Evolutionary conservation across 2,888 invertebrate genomes (phyloP).

Genomic region (Scaptomyza tumidula): DNA sequence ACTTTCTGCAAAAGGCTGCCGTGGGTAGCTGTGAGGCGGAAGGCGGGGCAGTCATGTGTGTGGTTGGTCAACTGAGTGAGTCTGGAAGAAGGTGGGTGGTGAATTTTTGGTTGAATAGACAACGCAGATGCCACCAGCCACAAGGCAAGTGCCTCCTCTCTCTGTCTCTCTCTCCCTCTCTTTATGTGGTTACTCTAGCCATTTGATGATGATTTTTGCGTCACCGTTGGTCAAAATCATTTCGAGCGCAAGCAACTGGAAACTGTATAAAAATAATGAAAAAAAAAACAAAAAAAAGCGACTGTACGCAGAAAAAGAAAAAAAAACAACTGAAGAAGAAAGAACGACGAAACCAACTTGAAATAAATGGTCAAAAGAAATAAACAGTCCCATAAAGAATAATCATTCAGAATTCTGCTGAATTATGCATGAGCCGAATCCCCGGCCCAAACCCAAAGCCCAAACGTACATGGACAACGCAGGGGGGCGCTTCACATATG

Average conservation of each 20-base stretch:
- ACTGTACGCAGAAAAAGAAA: slow-evolving; percentile 15
- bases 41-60: slow-evolving; percentile 22
- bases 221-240: slow-evolving; percentile 80
- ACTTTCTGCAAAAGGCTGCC: slow-evolving; percentile 45
- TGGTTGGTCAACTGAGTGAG: slow-evolving; percentile 49
- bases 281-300: slow-evolving; percentile 34
- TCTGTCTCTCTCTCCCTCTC: not conserved
- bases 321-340: not conserved
- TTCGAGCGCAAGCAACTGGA: slow-evolving; percentile 82
- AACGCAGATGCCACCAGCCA: slow-evolving; percentile 52
- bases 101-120: slow-evolving; percentile 74
- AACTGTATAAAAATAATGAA: slow-evolving; percentile 80
- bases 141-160: slow-evolving; percentile 24
- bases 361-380: slow-evolving; percentile 85
- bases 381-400: slow-evolving; percentile 85
- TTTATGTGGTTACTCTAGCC: slow-evolving; percentile 33
- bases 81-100: slow-evolving; percentile 23
- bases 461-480: slow-evolving; percentile 50
- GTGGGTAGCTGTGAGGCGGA: not conserved
- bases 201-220: slow-evolving; percentile 80
- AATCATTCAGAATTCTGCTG: slow-evolving; percentile 85
- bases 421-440: slow-evolving; percentile 83
- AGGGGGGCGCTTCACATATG: slow-evolving; percentile 70
- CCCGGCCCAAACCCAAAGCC: slow-evolving; percentile 25
- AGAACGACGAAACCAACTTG: slow-evolving; percentile 70